Evolutionary conservation across 1,140 invertebrate genomes (phyloP), one percentile per base, ranked within the genome.

Genomic region (Temnothorax nylanderi): DNA sequence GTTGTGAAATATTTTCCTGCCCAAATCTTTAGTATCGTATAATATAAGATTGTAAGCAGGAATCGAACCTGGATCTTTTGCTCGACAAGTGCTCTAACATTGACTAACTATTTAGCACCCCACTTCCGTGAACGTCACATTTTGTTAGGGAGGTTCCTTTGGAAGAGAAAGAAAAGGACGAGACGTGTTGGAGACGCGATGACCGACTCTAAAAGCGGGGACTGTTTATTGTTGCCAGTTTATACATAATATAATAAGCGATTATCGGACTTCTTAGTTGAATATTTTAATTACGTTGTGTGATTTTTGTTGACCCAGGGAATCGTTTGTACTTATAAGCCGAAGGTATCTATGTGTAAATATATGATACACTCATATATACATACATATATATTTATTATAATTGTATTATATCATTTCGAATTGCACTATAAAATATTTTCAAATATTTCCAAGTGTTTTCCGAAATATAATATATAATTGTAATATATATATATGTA

Each of bases 211-310:
- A 62, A 69, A 34, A n/a, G 89, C 89, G 93, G 92, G 76, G 94
- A 94, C 93, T 95, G 94, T 95, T 95, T 93, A 93, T 95, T 95
- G 94, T 95, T 95, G 94, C 95, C 94, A 95, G 94, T 95, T 95
- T 95, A 94, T 95, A 90, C 71, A 91, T 91, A 85, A 80, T 86
- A 86, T 88, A 86, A 90, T 88, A 85, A 91, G 84, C 64, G 86
- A 90, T 51, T 88, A 87, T 82, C 58, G 74, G 81, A 90, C 88
- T 89, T 74, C 32, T 84, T 89, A 92, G 86, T 92, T 89, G 84
- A 92, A 87, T 87, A 88, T 87, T 26, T 26, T 26, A 26, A 26
- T 26, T 84, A 84, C 77, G 81, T 91, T 93, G 92, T 93, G 93
- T 94, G 92, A 93, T 94, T 93, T 95, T 92, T 92, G 92, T 94